Evolutionary conservation across 2,113 vertebrate genomes (phyloP).

Genomic region (Hyaena hyaena): DNA sequence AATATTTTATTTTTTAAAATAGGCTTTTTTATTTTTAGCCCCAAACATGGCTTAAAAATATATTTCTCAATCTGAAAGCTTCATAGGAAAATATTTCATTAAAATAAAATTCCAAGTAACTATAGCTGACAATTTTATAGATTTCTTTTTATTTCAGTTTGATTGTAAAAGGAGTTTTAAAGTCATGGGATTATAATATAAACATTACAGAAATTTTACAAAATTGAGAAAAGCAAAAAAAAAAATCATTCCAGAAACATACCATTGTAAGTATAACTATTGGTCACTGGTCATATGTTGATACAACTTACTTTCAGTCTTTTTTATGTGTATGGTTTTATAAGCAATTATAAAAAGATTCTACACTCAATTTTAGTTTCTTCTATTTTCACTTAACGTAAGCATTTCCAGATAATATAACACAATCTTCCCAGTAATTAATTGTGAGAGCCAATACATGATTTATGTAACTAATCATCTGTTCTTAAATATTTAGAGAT

Average conservation of each 20-base stretch:
- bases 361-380: conserved; percentile 34
- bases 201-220: conserved; percentile 3
- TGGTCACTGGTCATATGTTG: neutral
- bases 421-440: neutral
- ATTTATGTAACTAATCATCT: conserved; percentile 9
- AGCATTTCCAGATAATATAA: neutral
- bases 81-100: conserved; percentile 24
- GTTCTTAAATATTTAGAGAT: neutral
- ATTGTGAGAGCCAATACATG: neutral
- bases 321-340: neutral
- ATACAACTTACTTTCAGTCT: conserved; percentile 10
- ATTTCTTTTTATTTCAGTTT: conserved; percentile 41
- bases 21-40: neutral
- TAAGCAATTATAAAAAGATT: conserved; percentile 33
- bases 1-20: conserved; percentile 39
- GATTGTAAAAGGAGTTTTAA: conserved; percentile 32
- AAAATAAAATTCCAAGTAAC: conserved; percentile 37
- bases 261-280: neutral
- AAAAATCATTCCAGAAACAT: neutral
- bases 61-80: neutral
- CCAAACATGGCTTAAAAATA: conserved; percentile 23
- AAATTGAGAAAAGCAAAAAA: conserved; percentile 4
- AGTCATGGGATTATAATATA: neutral
- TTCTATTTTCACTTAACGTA: conserved; percentile 37
- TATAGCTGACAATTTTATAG: neutral